Conservation (phyloP, 2,113 vertebrate genomes). For the Nothocercus nigrocapillus region DNA sequence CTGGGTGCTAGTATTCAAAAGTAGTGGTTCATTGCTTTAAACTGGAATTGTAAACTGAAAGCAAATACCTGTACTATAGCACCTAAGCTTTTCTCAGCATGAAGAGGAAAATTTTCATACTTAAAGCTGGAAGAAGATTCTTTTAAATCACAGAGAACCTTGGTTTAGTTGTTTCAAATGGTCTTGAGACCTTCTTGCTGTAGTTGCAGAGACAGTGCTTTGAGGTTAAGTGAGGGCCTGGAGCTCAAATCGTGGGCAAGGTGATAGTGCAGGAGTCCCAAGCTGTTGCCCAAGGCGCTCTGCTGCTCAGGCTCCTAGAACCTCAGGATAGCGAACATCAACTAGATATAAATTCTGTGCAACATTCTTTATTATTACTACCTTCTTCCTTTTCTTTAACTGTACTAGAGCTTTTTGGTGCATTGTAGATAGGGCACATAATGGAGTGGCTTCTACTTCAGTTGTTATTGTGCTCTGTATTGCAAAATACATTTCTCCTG, state of each 20-base stretch:
- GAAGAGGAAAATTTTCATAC: fast-evolving
- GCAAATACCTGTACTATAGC: not conserved
- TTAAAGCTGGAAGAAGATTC: not conserved
- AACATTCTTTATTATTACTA: not conserved
- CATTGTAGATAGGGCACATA: not conserved
- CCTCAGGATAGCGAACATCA: not conserved
- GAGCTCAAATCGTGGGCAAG: not conserved
- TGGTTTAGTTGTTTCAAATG: not conserved
- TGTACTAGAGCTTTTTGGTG: not conserved
- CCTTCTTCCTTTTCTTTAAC: not conserved
- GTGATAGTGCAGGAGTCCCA: not conserved
- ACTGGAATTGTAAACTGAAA: not conserved
- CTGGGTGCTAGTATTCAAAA: not conserved
- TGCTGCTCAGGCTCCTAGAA: not conserved
- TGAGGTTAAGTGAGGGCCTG: not conserved
- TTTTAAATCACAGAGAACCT: fast-evolving
- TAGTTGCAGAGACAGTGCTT: not conserved
- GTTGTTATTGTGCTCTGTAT: not conserved
- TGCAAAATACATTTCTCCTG: not conserved
- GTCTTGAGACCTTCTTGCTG: not conserved
- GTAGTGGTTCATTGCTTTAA: not conserved
- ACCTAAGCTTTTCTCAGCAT: not conserved
- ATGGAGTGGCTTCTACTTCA: not conserved
- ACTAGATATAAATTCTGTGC: not conserved
- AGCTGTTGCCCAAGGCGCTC: not conserved